Evolutionary conservation across 2,113 vertebrate genomes (phyloP).

Genomic region (Stomatorhinus ivindoensis): DNA sequence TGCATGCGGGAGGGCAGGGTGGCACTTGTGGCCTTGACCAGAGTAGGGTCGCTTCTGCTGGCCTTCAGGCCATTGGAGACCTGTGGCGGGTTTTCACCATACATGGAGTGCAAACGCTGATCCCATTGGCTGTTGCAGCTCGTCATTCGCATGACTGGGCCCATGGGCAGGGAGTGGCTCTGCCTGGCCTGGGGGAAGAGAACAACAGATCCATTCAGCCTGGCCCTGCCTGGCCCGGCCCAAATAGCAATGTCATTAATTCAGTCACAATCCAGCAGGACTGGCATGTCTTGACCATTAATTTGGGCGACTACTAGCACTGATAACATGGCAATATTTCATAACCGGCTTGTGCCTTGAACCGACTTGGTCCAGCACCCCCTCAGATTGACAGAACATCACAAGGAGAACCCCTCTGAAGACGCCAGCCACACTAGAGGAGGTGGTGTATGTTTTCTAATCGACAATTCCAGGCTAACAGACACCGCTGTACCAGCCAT

Average conservation of each 20-base stretch:
- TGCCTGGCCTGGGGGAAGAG: slow-evolving; percentile 18
- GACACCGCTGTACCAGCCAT: not conserved
- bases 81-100: slow-evolving; percentile 55
- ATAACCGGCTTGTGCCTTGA: not conserved
- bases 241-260: not conserved
- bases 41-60: slow-evolving; percentile 71
- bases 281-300: not conserved
- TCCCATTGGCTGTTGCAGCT: slow-evolving; percentile 72
- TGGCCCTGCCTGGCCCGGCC: not conserved
- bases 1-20: slow-evolving; percentile 40
- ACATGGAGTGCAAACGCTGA: slow-evolving; percentile 32
- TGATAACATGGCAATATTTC: not conserved
- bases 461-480: not conserved
- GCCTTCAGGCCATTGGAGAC: slow-evolving; percentile 60
- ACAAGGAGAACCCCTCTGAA: not conserved
- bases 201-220: not conserved
- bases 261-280: not conserved
- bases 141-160: slow-evolving; percentile 41
- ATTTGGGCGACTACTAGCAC: not conserved
- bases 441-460: not conserved
- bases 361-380: not conserved
- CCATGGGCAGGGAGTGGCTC: slow-evolving; percentile 28
- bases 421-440: not conserved
- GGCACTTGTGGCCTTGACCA: slow-evolving; percentile 50
- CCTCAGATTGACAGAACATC: not conserved